Base-by-base conservation (phyloP, 2,888 invertebrate species). In the Abrostola tripartita region DNA sequence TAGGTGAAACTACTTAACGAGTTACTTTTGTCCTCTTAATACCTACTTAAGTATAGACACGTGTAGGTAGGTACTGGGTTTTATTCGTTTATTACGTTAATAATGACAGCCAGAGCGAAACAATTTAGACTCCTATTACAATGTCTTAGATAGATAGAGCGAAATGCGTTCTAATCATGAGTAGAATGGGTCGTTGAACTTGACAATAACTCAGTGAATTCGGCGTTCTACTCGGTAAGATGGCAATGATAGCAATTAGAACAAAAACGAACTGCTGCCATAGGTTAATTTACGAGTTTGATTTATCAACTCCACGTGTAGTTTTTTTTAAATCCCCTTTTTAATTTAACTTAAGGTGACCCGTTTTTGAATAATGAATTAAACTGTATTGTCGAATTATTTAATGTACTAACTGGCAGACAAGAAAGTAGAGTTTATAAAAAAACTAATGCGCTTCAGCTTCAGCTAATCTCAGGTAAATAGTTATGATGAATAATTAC, bases 181-280 rank as follows among this genome's bases (percentile, higher is more conserved):
- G 78, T 73, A 66, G 73, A 69, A 63, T 66, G 76, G 86, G 83
- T 85, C 84, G 81, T 81, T 86, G 88, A 88, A 87, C 90, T 85
- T 76, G 74, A 71, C 81, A 86, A 83, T 85, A 84, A 83, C 81
- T 85, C 78, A 70, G 74, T 74, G 76, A 78, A 81, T 85, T 82
- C 71, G 81, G 82, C 83, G 82, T 84, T 80, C 79, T 76, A 71
- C 66, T 76, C 65, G 60, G 74, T 61, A 62, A 70, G 77, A 79
- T 78, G 68, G 71, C 69, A 71, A 75, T 71, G 61, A 65, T 68
- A 69, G 58, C 76, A 82, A 82, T 78, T 78, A 76, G 74, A 70
- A 68, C 71, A 61, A 53, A 61, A 55, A 42, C 38, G 14, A 14
- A 67, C 65, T 63, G 42, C 50, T 56, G 36, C 49, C 49, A 49